Evolutionary conservation across 2,888 invertebrate species (phyloP), one percentile per base, ranked within the genome.

Genomic region (Salpingus planirostris): DNA sequence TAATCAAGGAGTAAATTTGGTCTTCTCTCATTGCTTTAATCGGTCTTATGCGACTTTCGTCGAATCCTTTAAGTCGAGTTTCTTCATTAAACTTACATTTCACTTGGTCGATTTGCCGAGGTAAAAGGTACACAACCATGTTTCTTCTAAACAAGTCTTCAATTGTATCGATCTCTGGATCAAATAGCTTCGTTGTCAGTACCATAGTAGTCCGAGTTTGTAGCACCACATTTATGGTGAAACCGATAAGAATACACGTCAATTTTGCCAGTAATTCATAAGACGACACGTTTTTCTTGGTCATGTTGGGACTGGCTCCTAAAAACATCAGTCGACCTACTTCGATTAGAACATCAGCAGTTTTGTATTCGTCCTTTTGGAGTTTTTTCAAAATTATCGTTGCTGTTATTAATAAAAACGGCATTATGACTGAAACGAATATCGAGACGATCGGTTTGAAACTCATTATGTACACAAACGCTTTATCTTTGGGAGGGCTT

Each of bases 201-300:
- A 42, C 21, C 18, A 40, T 43, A 1, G 40, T 42, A 5, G 34
- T 38, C 33, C 38, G 43, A 13, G 30, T 39, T 31, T 45, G 44
- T 4, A 38, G 11, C 13, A 27, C 27, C 18, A 37, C 33, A 13
- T 38, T 38, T 4, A 26, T 14, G 12, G 41, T 8, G 14, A 37
- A 43, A 15, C 27, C 13, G 23, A 25, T 34, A 10, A 39, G 8
- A 13, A 43, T 6, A 33, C 38, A 43, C 5, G 28, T 31, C 6
- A 42, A 26, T 2, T 38, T 6, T 1, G 42, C 11, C 2, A 42
- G 3, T 21, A 36, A 27, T 11, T 42, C 38, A 2, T 28, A 10
- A 10, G 13, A 28, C n/a, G 27, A 33, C 5, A 32, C 32, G 11
- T 42, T 25, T 2, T 15, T 25, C 8, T 13, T 4, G 6, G 18